Conservation (phyloP, 2,113 vertebrate genomes). For the Dasyurus viverrinus region DNA sequence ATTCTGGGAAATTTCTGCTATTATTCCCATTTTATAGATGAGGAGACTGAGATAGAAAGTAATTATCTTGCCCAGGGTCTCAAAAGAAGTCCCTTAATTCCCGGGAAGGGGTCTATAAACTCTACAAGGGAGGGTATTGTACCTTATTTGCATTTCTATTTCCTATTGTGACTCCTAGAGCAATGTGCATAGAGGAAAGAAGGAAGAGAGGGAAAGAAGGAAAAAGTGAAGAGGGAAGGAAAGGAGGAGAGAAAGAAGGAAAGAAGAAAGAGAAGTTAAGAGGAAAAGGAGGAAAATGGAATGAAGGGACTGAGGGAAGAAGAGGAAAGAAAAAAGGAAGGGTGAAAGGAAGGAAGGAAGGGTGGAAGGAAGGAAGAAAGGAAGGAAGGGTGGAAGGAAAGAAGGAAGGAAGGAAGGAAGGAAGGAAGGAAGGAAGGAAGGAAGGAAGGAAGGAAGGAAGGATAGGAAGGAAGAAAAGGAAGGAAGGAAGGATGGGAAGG, state of each 20-base stretch:
- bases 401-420: neutral
- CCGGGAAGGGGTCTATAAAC: neutral
- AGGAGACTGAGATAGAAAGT: neutral
- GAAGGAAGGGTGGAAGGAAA: neutral
- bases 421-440: too few species aligned
- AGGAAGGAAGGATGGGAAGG: neutral
- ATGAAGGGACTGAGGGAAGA: neutral
- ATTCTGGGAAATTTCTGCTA: neutral
- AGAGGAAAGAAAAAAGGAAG: neutral
- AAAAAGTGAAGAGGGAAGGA: neutral
- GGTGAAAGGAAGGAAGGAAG: neutral
- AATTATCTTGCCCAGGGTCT: neutral
- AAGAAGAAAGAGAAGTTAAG: too few species aligned
- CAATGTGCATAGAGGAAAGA: neutral
- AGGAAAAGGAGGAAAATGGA: too few species aligned
- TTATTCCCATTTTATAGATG: neutral
- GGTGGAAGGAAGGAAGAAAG: too few species aligned
- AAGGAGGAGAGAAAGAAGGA: too few species aligned
- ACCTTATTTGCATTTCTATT: neutral
- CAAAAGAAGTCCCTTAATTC: neutral
- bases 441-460: neutral
- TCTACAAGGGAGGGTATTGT: neutral
- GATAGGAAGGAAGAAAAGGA: neutral
- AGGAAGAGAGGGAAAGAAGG: neutral
- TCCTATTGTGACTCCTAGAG: neutral